Evolutionary conservation across 1,140 invertebrate species (phyloP).

Genomic region (Pseudobourletiella spinata): DNA sequence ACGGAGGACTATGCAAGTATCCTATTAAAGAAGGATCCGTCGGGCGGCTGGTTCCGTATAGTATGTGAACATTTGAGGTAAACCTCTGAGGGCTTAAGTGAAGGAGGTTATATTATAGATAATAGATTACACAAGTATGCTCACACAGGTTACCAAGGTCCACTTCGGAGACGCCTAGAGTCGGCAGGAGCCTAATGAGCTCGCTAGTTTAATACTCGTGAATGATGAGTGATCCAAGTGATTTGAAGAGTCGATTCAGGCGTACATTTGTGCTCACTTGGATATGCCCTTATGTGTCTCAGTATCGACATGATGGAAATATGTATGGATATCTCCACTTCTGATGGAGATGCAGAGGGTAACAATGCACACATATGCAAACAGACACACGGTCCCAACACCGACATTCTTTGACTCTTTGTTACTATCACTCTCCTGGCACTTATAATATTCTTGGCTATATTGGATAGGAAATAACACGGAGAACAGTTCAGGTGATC

Average conservation of each 20-base stretch:
- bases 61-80: neutral
- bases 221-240: neutral
- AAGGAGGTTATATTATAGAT: no score
- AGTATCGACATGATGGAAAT: neutral
- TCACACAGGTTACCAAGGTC: slow-evolving; percentile 8
- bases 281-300: no score
- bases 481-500: no score
- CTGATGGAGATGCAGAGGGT: no score
- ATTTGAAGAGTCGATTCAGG: neutral
- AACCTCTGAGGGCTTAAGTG: neutral
- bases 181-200: slow-evolving; percentile 25
- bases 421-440: no score
- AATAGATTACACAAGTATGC: no score
- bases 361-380: neutral
- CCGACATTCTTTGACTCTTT: neutral
- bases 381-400: neutral
- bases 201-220: neutral
- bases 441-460: no score
- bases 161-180: slow-evolving; percentile 11
- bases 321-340: no score
- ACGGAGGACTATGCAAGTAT: no score
- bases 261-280: neutral
- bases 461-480: no score
- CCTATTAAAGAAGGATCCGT: no score
- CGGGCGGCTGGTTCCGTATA: no score